phyloP scores from a whole-genome alignment of 2,113 vertebrate species.

The Varanus komodoensis region DNA sequence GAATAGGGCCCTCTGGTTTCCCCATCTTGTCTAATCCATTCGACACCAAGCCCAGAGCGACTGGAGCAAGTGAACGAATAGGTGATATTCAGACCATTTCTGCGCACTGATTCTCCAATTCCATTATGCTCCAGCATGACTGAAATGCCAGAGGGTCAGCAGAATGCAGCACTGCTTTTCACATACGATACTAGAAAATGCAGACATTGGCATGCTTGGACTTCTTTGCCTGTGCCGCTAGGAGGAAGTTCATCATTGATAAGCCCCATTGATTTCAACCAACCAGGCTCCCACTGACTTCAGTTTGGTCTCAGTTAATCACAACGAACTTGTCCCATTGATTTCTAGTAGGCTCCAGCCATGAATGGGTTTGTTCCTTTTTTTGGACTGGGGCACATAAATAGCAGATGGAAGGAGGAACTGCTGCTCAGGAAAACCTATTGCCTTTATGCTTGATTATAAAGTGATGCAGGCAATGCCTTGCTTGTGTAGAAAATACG shows the following conservation, averaged over 20 bases:
- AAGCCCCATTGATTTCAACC: background rate
- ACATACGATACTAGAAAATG: background rate
- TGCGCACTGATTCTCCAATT: background rate
- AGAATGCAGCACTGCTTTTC: background rate
- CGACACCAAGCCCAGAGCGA: background rate
- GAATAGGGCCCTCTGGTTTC: background rate
- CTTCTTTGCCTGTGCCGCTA: background rate
- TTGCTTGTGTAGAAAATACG: conserved; percentile 68
- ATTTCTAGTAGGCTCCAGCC: background rate
- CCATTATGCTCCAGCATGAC: background rate
- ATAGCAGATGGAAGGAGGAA: conserved; percentile 62
- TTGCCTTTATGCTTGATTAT: background rate
- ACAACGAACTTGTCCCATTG: background rate
- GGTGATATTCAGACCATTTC: background rate
- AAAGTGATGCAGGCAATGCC: conserved; percentile 64
- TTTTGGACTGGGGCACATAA: conserved; percentile 20
- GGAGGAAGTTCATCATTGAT: background rate
- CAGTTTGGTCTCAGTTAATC: background rate
- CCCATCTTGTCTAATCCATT: background rate
- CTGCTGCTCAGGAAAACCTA: conserved; percentile 45
- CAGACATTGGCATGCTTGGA: background rate
- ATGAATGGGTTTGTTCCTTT: background rate
- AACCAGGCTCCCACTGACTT: background rate
- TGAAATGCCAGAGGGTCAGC: background rate
- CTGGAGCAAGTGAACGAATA: background rate